These are phyloP conservation scores for Chaitophorus viminalis DNA, from an alignment of 2,888 invertebrate genomes.

Conservation along the genomic window DNA sequence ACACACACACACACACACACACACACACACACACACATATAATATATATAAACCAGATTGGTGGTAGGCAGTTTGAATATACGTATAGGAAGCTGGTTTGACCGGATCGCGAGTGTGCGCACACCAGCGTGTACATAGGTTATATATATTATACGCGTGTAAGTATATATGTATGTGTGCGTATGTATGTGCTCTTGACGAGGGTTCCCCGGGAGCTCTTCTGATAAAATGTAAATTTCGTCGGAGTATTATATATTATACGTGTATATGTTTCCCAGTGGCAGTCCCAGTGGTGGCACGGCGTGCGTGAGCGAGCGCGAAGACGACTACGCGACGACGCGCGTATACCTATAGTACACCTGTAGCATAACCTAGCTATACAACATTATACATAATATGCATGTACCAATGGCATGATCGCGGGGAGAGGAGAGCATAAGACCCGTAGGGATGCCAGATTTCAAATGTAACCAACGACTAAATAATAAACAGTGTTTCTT, in stretches of 20 bases:
- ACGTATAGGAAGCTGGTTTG: slow-evolving; percentile 55
- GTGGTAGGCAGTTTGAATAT: slow-evolving; percentile 55
- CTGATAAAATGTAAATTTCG: background rate
- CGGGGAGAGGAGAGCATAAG: background rate
- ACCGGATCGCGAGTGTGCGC: slow-evolving; percentile 30
- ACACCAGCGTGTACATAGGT: background rate
- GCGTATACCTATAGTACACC: too few species aligned
- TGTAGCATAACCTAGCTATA: too few species aligned
- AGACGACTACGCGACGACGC: too few species aligned
- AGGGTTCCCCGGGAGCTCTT: slow-evolving; percentile 47
- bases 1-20: background rate
- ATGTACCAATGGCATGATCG: too few species aligned
- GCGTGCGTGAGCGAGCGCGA: too few species aligned
- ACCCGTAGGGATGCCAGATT: too few species aligned
- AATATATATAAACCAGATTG: slow-evolving; percentile 53
- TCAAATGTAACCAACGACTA: too few species aligned
- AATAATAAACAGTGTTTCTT: too few species aligned
- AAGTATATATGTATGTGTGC: too few species aligned
- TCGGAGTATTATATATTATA: background rate
- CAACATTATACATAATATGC: too few species aligned
- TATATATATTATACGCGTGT: too few species aligned
- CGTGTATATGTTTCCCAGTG: background rate
- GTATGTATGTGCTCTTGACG: background rate
- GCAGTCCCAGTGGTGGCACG: background rate
- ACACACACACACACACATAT: too few species aligned